A percentile compares a stretch with the other conserved stretches of the same genome.
Evolutionary conservation across 1,140 invertebrate species (phyloP).

Genomic region (Drosophila lowei): DNA sequence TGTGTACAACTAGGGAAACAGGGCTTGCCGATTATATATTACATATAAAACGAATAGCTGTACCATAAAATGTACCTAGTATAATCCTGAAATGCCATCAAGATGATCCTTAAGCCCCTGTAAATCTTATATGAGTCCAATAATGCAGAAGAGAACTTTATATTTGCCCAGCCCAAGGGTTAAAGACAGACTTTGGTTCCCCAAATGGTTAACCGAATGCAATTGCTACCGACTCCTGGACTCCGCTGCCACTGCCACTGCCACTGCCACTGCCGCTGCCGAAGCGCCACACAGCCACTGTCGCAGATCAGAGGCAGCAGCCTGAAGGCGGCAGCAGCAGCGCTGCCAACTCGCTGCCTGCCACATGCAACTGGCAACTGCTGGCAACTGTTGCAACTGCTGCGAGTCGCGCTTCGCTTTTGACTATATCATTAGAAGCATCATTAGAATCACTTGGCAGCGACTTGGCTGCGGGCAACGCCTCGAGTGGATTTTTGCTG

Average conservation of each 20-base stretch:
- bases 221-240: constrained; percentile 39
- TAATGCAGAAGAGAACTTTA: background rate
- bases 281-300: constrained; percentile 18
- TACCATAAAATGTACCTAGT: background rate
- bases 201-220: constrained; percentile 50
- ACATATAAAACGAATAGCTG: too few relatives aligned
- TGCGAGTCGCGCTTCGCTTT: constrained; percentile 63
- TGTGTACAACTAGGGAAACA: background rate
- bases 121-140: too few relatives aligned
- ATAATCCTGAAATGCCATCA: background rate
- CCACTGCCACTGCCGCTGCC: constrained; percentile 10
- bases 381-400: constrained; percentile 6
- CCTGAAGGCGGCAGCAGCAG: constrained; percentile 10
- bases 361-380: constrained; percentile 12
- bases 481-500: constrained; percentile 75
- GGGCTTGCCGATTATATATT: too few relatives aligned
- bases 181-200: constrained; percentile 37
- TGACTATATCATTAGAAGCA: constrained; percentile 81
- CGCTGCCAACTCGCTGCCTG: constrained; percentile 3
- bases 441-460: constrained; percentile 81
- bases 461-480: constrained; percentile 71
- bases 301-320: too few relatives aligned
- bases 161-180: constrained; percentile 11
- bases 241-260: background rate
- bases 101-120: too few relatives aligned